Evolutionary conservation across 2,888 invertebrate genomes (phyloP).

Genomic region (Sinohyriopsis cumingii): DNA sequence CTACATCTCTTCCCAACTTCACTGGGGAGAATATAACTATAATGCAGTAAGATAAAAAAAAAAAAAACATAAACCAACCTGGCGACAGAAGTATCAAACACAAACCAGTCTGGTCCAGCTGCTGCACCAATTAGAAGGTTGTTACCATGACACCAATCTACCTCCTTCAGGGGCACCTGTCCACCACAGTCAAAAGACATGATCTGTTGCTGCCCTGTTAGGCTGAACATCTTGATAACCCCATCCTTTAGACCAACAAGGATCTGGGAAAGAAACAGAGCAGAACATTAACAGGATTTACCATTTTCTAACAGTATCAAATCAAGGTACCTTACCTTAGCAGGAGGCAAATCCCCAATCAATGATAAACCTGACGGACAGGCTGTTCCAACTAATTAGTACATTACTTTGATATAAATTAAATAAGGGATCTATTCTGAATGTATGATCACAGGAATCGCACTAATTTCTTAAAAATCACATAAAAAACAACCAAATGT

Average conservation of each 20-base stretch:
- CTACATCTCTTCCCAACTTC: too few relatives aligned
- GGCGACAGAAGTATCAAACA: constrained; percentile 81
- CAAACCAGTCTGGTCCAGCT: constrained; percentile 79
- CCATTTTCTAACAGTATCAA: background rate
- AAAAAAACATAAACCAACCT: constrained; percentile 73
- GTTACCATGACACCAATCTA: constrained; percentile 80
- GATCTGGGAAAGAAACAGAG: constrained; percentile 68
- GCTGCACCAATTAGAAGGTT: constrained; percentile 78
- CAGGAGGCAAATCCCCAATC: background rate
- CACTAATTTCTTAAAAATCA: too few relatives aligned
- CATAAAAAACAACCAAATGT: too few relatives aligned
- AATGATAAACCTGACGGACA: too few relatives aligned
- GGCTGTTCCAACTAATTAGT: too few relatives aligned
- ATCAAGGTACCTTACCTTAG: background rate
- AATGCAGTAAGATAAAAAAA: background rate
- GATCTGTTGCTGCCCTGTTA: constrained; percentile 77
- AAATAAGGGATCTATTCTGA: too few relatives aligned
- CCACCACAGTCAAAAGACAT: constrained; percentile 78
- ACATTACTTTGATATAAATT: too few relatives aligned
- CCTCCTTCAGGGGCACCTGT: constrained; percentile 78
- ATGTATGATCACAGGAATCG: too few relatives aligned
- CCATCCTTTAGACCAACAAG: constrained; percentile 85
- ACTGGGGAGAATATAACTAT: too few relatives aligned
- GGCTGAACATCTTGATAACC: constrained; percentile 82
- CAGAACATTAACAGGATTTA: background rate